Evolutionary conservation across 1,140 invertebrate genomes (phyloP).

Genomic region (Chironomus tepperi): DNA sequence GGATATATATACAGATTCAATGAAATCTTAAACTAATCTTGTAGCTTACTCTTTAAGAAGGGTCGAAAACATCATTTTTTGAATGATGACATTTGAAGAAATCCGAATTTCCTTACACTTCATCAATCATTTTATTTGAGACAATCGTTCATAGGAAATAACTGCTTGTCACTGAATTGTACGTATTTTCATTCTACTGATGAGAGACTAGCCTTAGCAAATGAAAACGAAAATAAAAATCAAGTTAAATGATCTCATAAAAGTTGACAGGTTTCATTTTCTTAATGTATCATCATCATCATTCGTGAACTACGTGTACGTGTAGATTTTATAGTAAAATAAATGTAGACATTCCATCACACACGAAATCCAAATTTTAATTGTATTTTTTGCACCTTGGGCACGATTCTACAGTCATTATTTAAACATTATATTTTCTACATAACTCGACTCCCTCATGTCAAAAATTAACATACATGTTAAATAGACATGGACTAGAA

Average conservation of each 20-base stretch:
- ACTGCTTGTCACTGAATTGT: background rate
- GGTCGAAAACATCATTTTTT: too few species aligned
- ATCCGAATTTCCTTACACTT: too few species aligned
- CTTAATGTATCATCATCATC: background rate
- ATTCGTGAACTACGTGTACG: too few species aligned
- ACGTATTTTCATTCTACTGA: too few species aligned
- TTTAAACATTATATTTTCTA: background rate
- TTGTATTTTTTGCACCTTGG: conserved; percentile 10
- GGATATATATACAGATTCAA: too few species aligned
- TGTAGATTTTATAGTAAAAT: too few species aligned
- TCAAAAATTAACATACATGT: background rate
- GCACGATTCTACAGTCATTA: conserved; percentile 2
- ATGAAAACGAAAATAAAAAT: conserved; percentile 1
- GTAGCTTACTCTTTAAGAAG: too few species aligned
- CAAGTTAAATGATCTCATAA: background rate
- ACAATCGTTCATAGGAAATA: background rate
- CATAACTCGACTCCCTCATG: background rate
- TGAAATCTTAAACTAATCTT: too few species aligned
- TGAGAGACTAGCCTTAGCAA: background rate
- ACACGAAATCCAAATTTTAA: background rate
- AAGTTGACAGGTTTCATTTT: conserved; percentile 3
- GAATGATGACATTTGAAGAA: too few species aligned
- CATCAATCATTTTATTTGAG: background rate
- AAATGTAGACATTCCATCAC: background rate
- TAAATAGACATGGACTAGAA: background rate